phyloP scores from a whole-genome alignment of 1,140 invertebrate genomes.

The Drosophila kikkawai region DNA sequence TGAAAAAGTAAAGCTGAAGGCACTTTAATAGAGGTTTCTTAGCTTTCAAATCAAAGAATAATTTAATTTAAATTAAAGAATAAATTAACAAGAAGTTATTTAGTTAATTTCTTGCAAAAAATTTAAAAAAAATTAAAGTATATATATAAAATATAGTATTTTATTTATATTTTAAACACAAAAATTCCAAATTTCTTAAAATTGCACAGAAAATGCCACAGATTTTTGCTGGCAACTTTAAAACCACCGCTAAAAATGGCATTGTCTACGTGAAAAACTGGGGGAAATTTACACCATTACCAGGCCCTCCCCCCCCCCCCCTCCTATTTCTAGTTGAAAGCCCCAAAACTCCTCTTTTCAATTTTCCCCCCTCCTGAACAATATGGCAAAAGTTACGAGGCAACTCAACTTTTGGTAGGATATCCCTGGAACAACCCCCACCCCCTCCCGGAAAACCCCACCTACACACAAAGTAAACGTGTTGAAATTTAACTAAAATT shows the following conservation, averaged over 20 bases:
- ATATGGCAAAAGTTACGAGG: conserved; percentile 69
- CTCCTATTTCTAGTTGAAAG: conserved; percentile 3
- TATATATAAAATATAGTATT: too few species aligned
- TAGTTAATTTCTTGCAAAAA: not conserved
- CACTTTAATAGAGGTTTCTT: not conserved
- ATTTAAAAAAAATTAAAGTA: too few species aligned
- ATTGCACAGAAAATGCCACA: too few species aligned
- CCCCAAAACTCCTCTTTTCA: conserved; percentile 1
- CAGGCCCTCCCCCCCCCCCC: not conserved
- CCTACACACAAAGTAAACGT: conserved; percentile 55
- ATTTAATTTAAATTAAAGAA: not conserved
- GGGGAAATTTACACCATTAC: conserved; percentile 32
- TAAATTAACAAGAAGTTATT: not conserved
- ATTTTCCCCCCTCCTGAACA: conserved; percentile 34
- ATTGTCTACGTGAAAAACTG: conserved; percentile 7
- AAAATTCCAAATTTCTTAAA: too few species aligned
- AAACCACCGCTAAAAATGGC: not conserved
- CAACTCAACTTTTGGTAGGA: conserved; percentile 16
- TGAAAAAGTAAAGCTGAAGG: not conserved
- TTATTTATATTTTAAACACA: too few species aligned
- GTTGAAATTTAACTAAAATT: conserved; percentile 69
- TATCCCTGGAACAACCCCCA: conserved; percentile 7
- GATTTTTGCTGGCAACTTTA: conserved; percentile 6
- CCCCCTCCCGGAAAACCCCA: not conserved
- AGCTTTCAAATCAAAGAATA: not conserved